Base-by-base conservation (phyloP, 2,113 vertebrate species). In the Dipodomys stephensi region DNA sequence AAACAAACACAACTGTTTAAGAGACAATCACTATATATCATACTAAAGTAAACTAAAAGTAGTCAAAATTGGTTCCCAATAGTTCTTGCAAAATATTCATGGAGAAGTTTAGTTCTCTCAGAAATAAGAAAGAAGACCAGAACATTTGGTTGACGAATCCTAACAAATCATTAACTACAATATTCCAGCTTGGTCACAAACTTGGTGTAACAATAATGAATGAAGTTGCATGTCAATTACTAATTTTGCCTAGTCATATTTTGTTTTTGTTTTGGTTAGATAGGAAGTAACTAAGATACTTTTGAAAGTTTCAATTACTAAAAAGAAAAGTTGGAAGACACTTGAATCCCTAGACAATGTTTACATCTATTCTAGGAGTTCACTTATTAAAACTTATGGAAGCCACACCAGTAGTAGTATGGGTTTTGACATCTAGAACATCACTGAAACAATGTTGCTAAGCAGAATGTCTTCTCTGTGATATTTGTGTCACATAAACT, bases 301-400 rank as follows among this genome's bases (percentile, higher is more conserved):
- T 95, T 94, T 20, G 53, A 67, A 95, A 92, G 20, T 0, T 9
- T 68, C 12, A 25, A 44, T 7, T 65, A 57, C 87, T 92, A 69
- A 92, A 92, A 53, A 68, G 20, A 79, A 87, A 87, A 83, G 87
- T 71, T 65, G n/a, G 16, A 89, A 77, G 44, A 64, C 15, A 90
- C 27, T 77, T 83, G 16, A 91, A 39, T 73, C 62, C 19, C 25
- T 93, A 23, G 4, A 84, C 68, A 91, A 10, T 73, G 44, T 94
- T 94, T 92, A 53, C 92, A 60, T 90, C 49, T 90, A 19, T 94
- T 78, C 93, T 19, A 84, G 64, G 94, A 94, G 1, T 32, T 77
- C 73, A 65, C 53, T 94, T 83, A 92, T 96, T 96, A 97, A 95
- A 93, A 93, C 9, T 91, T 68, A 90, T 73, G 72, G 74, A 88